Conservation (phyloP, 2,888 invertebrate genomes). For the Drosophila meridionalis region DNA sequence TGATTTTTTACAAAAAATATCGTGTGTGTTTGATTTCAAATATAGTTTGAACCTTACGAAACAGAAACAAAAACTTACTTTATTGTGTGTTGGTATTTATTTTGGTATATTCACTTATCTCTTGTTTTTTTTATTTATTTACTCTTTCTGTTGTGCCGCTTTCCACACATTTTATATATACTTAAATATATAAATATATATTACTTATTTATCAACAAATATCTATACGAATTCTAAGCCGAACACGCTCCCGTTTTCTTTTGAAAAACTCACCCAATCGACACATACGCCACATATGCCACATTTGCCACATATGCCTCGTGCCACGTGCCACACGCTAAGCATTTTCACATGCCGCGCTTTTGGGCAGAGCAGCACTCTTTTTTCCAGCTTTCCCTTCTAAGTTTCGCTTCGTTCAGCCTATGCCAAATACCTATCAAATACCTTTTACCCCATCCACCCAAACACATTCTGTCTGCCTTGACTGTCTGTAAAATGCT, state of each 20-base stretch:
- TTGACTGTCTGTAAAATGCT: constrained; percentile 44
- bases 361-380: constrained; percentile 55
- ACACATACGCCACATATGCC: constrained; percentile 40
- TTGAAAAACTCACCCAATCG: constrained; percentile 28
- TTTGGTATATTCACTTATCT: constrained; percentile 58
- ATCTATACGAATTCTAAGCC: constrained; percentile 25
- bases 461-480: constrained; percentile 32
- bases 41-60: constrained; percentile 69
- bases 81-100: constrained; percentile 74
- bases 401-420: constrained; percentile 38
- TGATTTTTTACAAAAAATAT: constrained; percentile 53
- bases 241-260: constrained; percentile 26
- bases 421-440: constrained; percentile 25
- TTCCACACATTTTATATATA: constrained; percentile 33
- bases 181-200: constrained; percentile 7
- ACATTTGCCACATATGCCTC: constrained; percentile 19
- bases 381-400: constrained; percentile 40
- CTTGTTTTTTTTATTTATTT: constrained; percentile 47
- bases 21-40: constrained; percentile 61
- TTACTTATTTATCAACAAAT: constrained; percentile 39
- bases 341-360: constrained; percentile 46
- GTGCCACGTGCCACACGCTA: constrained; percentile 26
- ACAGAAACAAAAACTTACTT: constrained; percentile 63
- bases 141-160: constrained; percentile 67
- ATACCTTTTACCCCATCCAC: constrained; percentile 7